Evolutionary conservation across 2,888 invertebrate genomes (phyloP), one percentile per base, ranked within the genome.

Genomic region (Pristionchus mayeri): DNA sequence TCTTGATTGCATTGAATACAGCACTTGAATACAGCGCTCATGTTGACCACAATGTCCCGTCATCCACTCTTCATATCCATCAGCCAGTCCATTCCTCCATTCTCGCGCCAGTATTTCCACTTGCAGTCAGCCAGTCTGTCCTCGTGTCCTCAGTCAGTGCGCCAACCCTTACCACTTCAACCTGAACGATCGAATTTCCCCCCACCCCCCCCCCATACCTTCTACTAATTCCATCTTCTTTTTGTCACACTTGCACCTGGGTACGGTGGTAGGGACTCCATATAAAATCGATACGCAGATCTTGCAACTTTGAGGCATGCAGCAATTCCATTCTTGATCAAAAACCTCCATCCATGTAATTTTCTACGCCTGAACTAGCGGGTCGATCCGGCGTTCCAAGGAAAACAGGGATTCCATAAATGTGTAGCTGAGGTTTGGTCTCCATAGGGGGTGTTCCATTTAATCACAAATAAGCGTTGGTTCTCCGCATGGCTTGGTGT

Each of bases 101-200:
- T 63, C 34, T 34, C 63, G 34, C 63, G 63, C 4, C 63, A 63
- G 34, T 60, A 27, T 60, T 60, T n/a, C 40, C 71, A 71, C 24
- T 40, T 40, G 21, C 71, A 71, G 71, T 71, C 71, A 71, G 40
- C 40, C 40, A 21, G 24, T 71, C 44, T 18, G n/a, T n/a, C n/a
- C 67, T 67, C 37, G 67, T 67, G 21, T 9, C 76, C 40, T 80
- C 54, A 80, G 34, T 57, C 57, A 54, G n/a, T 37, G n/a, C 80
- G 34, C 54, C 27, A 44, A 80, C 52, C 54, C 80, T 44, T 40
- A 57, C 80, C 76, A 80, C 24, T 52, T 52, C 30, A 57, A 57
- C 80, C 80, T 80, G 80, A 80, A 80, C 57, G 57, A 57, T 24
- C 18, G 37, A 1, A 37, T 54, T 80, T 57, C 9, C 80, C 80